Base-by-base conservation (phyloP, 2,888 invertebrate species). In the Romanomermis culicivorax region DNA sequence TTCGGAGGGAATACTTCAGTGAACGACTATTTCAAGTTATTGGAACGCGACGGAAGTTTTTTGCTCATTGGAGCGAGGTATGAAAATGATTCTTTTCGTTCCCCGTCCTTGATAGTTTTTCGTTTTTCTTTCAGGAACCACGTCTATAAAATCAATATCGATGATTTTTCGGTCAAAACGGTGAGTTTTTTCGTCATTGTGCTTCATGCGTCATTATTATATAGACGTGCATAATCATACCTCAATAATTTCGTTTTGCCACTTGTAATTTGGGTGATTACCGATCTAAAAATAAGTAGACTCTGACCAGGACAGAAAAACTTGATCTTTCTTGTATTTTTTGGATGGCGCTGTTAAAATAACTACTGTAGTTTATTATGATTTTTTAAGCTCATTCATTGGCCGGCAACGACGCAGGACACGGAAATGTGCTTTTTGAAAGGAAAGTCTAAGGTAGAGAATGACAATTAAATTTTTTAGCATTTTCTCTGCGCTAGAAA, bases 31-130 rank as follows among this genome's bases (percentile, higher is more conserved):
- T 89, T 89, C 76, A 83, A 83, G 70, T 78, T 89, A 68, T 78
- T 89, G 72, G 82, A 84, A 72, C 81, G 81, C 71, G 83, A 87
- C 72, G 80, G 83, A 64, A 80, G 80, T 69, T 82, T 82, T 58
- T 77, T 89, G 66, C 77, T 89, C 67, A 79, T 89, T 64, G 89
- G 89, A 64, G 88, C 86, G 67, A 82, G 83, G 85, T 85, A 76
- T n/a, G 23, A 45, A 36, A 36, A 36, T n/a, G n/a, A n/a, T n/a
- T n/a, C n/a, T n/a, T n/a, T n/a, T n/a, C n/a, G n/a, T n/a, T n/a
- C n/a, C n/a, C n/a, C n/a, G n/a, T n/a, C n/a, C n/a, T n/a, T n/a
- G n/a, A n/a, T n/a, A n/a, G n/a, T n/a, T n/a, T n/a, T n/a, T n/a
- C n/a, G n/a, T n/a, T 49, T 27, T 4, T 14, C 23, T 49, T 49